phyloP scores from a whole-genome alignment of 2,113 vertebrate species.

The Blennius ocellaris region DNA sequence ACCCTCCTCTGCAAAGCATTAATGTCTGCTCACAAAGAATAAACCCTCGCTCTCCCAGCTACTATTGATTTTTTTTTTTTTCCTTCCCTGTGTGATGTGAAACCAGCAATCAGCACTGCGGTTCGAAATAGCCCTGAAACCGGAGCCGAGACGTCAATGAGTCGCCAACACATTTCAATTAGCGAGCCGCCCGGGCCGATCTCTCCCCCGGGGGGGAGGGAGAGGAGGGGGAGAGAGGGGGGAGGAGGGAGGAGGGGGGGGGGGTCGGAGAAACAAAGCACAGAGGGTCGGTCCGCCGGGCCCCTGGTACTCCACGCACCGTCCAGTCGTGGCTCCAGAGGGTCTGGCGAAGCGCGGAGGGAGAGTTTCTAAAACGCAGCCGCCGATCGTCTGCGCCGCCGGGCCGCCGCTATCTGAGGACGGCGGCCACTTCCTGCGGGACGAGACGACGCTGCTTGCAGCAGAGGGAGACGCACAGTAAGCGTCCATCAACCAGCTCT shows the following conservation, averaged over 20 bases:
- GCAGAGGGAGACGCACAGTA: no score
- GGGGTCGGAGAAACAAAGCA: slow-evolving; percentile 71
- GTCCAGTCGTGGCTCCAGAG: slow-evolving; percentile 59
- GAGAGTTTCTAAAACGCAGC: slow-evolving; percentile 34
- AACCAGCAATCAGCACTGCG: slow-evolving; percentile 88
- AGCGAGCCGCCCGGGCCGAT: slow-evolving; percentile 85
- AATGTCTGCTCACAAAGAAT: slow-evolving; percentile 81
- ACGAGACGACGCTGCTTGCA: not conserved
- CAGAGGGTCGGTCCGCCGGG: slow-evolving; percentile 74
- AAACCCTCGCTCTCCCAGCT: slow-evolving; percentile 79
- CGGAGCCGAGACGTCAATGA: slow-evolving; percentile 87
- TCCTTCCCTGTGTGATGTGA: slow-evolving; percentile 83
- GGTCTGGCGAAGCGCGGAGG: slow-evolving; percentile 56
- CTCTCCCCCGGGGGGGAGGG: slow-evolving; percentile 85
- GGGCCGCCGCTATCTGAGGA: no score
- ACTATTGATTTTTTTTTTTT: slow-evolving; percentile 83
- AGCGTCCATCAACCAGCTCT: no score
- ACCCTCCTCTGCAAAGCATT: slow-evolving; percentile 74
- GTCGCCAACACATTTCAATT: slow-evolving; percentile 93
- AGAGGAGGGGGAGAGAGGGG: no score
- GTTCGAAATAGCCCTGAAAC: slow-evolving; percentile 89
- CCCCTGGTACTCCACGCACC: slow-evolving; percentile 72
- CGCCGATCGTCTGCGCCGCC: not conserved
- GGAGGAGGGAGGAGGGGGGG: no score
- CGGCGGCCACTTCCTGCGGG: no score